Percentiles rank a stretch among this genome's conserved stretches.
Evolutionary conservation across 2,113 vertebrate genomes (phyloP).

Genomic region (Microcebus ravelobensis): DNA sequence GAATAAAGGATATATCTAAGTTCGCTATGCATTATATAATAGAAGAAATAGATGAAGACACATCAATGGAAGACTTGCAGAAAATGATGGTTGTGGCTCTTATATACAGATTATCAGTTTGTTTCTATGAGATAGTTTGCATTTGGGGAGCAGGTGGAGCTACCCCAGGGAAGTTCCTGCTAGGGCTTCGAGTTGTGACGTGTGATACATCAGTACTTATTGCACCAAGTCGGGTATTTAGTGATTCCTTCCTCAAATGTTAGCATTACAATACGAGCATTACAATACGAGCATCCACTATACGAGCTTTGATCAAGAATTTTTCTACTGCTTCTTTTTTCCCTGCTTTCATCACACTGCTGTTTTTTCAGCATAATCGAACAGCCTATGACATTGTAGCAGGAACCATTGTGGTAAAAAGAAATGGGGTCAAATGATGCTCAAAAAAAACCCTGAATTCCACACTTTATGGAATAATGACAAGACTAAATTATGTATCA

Average conservation of each 20-base stretch:
- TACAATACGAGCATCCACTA: no score
- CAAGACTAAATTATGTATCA: no score
- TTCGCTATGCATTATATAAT: slow-evolving; percentile 97
- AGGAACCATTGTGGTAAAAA: no score
- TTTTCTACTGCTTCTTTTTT: no score
- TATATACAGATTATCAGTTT: slow-evolving; percentile 96
- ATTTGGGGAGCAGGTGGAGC: slow-evolving; percentile 97
- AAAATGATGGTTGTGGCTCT: slow-evolving; percentile 97
- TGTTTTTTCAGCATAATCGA: no score
- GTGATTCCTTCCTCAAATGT: slow-evolving; percentile 95
- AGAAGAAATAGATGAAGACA: slow-evolving; percentile 98
- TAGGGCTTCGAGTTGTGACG: slow-evolving; percentile 94
- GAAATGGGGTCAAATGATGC: no score
- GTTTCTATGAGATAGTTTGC: slow-evolving; percentile 97
- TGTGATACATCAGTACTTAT: slow-evolving; percentile 94
- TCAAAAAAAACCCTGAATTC: no score
- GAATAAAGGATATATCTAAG: slow-evolving; percentile 97
- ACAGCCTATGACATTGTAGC: no score
- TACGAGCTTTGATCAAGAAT: no score
- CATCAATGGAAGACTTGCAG: slow-evolving; percentile 96
- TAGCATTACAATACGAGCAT: slow-evolving; percentile 93
- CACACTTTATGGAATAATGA: no score
- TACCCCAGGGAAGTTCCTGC: slow-evolving; percentile 96
- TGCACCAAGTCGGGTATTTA: slow-evolving; percentile 92
- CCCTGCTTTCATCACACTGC: no score